These are phyloP conservation scores for Cheilosia urbana DNA, from an alignment of 2,888 invertebrate genomes.

Conservation along the genomic window DNA sequence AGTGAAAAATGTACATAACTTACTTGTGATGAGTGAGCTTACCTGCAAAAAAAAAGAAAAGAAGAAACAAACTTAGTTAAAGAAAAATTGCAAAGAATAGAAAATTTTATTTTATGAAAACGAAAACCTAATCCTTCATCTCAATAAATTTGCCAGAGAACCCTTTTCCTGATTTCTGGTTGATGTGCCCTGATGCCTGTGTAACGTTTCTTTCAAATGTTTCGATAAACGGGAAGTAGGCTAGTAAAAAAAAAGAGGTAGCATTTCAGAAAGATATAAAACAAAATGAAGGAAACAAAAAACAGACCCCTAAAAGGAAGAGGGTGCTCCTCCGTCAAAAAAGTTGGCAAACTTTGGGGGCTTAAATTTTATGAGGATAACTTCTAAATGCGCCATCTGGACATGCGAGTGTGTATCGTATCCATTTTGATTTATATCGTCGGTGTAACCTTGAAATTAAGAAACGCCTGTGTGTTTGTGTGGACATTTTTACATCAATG, in stretches of 20 bases:
- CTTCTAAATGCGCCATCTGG: constrained; percentile 11
- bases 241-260: constrained; percentile 16
- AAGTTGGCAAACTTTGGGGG: constrained; percentile 23
- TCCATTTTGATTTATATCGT: constrained; percentile 31
- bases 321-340: background rate
- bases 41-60: constrained; percentile 37
- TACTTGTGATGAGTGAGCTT: background rate
- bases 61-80: background rate
- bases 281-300: background rate
- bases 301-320: background rate
- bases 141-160: background rate
- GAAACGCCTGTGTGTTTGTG: constrained; percentile 1
- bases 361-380: constrained; percentile 34
- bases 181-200: constrained; percentile 21
- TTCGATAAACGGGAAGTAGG: background rate
- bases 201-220: constrained; percentile 9
- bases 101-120: constrained; percentile 24
- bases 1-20: too few species aligned
- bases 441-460: constrained; percentile 24
- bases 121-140: constrained; percentile 16
- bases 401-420: background rate
- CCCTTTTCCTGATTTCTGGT: constrained; percentile 7
- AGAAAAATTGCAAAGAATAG: background rate
- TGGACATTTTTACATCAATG: constrained; percentile 29
- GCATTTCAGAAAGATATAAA: background rate